Conservation (phyloP, 2,888 invertebrate species). For the Rhabditophanes sp. region DNA sequence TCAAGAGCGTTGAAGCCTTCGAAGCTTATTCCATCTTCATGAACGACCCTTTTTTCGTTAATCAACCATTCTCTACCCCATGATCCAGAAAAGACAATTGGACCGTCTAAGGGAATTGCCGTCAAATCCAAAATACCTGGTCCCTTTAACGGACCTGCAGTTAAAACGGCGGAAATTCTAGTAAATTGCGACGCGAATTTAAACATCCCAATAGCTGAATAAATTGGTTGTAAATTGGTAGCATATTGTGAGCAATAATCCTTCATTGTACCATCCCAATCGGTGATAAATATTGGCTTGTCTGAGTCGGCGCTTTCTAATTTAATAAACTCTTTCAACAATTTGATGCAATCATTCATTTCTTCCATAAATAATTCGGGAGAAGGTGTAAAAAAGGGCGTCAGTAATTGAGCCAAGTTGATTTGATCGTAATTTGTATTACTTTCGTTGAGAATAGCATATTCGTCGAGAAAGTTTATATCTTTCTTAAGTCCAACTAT, state of each 20-base stretch:
- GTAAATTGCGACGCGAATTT: conserved; percentile 28
- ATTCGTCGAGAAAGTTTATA: conserved; percentile 14
- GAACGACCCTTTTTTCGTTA: conserved; percentile 28
- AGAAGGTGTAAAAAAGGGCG: conserved; percentile 17
- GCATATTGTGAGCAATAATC: conserved; percentile 43
- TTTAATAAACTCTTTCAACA: too few species aligned
- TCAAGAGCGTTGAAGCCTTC: conserved; percentile 32
- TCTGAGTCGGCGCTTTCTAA: too few species aligned
- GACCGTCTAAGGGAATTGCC: conserved; percentile 36
- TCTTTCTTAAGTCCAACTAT: conserved; percentile 34
- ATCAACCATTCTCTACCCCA: conserved; percentile 44
- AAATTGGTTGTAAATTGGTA: conserved; percentile 42
- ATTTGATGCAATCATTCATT: conserved; percentile 16
- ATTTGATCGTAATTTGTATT: conserved; percentile 8
- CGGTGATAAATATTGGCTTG: conserved; percentile 35
- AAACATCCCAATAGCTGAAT: conserved; percentile 38
- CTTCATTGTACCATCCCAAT: conserved; percentile 45
- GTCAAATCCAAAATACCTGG: conserved; percentile 44
- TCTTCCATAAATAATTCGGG: conserved; percentile 12
- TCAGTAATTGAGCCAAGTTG: conserved; percentile 16
- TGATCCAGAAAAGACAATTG: conserved; percentile 38
- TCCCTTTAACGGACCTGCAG: conserved; percentile 28
- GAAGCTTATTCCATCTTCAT: conserved; percentile 33
- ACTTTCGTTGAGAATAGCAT: conserved; percentile 8
- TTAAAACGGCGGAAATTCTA: conserved; percentile 35